Conservation (phyloP, 92 coral and sea anemone genomes). For the Palythoa grandis region DNA sequence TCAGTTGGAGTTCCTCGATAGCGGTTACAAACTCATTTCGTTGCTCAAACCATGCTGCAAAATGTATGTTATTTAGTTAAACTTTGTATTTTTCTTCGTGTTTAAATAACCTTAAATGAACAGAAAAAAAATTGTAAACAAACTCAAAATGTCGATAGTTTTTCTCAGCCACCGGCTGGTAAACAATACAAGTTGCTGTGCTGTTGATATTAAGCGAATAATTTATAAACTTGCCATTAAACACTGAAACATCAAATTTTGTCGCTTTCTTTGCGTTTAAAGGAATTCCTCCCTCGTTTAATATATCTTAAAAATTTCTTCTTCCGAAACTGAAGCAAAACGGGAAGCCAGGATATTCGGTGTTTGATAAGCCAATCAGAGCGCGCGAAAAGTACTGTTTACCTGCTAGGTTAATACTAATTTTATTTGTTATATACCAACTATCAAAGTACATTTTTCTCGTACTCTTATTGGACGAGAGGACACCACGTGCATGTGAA, state of each 20-base stretch:
- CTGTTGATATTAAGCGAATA: constrained; percentile 12
- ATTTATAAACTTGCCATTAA: not conserved
- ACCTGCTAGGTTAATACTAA: too few species aligned
- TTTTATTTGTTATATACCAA: too few species aligned
- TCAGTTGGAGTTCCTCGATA: constrained; percentile 42
- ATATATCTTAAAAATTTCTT: too few species aligned
- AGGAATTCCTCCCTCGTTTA: constrained; percentile 5
- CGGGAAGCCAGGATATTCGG: too few species aligned
- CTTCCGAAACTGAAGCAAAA: too few species aligned
- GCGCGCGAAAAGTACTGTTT: too few species aligned
- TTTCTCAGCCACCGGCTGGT: not conserved
- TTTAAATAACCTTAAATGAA: constrained; percentile 32
- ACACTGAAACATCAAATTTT: constrained; percentile 7
- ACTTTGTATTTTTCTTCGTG: constrained; percentile 38
- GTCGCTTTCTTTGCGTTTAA: constrained; percentile 13
- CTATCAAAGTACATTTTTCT: too few species aligned
- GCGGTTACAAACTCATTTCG: constrained; percentile 44
- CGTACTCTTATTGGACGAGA: too few species aligned
- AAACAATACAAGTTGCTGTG: constrained; percentile 36
- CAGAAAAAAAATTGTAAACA: constrained; percentile 40
- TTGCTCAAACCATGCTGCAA: constrained; percentile 47
- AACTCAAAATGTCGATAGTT: not conserved
- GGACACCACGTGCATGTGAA: too few species aligned
- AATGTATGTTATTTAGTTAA: constrained; percentile 1
- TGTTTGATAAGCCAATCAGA: too few species aligned